Conservation (phyloP, 2,888 invertebrate species). For the Amphipoea oculea region DNA sequence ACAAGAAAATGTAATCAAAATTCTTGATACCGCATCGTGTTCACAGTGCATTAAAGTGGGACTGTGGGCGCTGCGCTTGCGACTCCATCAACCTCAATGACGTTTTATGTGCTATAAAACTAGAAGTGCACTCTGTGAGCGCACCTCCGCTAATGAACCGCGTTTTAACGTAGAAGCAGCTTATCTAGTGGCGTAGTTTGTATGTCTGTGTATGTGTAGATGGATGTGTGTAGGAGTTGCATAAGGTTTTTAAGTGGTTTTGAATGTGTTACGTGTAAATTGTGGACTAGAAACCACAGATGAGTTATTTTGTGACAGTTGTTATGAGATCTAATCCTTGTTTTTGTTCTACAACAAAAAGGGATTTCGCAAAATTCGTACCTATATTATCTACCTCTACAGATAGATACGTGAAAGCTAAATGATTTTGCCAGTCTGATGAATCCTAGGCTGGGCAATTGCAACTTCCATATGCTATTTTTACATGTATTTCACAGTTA, state of each 20-base stretch:
- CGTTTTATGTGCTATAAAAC: conserved; percentile 70
- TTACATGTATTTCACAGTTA: neutral
- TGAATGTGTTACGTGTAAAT: neutral
- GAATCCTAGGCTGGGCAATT: neutral
- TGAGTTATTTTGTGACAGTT: conserved; percentile 3
- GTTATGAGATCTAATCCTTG: neutral
- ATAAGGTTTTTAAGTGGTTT: conserved; percentile 39
- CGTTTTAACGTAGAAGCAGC: conserved; percentile 54
- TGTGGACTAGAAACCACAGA: neutral
- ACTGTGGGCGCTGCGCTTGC: conserved; percentile 60
- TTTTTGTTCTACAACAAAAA: neutral
- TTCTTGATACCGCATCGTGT: conserved; percentile 60
- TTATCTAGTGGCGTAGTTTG: conserved; percentile 33
- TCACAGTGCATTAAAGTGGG: conserved; percentile 67
- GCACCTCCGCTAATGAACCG: conserved; percentile 67
- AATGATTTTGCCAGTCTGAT: neutral
- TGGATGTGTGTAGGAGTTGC: conserved; percentile 17
- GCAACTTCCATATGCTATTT: neutral
- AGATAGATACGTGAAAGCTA: neutral
- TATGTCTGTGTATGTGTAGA: conserved; percentile 20
- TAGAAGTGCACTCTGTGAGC: conserved; percentile 74
- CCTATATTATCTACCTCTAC: neutral
- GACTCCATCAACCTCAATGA: conserved; percentile 68
- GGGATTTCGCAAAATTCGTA: neutral
- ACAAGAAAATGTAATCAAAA: conserved; percentile 64